These are phyloP conservation scores for Engystomops pustulosus DNA, from an alignment of 2,113 vertebrate species.

Conservation along the genomic window DNA sequence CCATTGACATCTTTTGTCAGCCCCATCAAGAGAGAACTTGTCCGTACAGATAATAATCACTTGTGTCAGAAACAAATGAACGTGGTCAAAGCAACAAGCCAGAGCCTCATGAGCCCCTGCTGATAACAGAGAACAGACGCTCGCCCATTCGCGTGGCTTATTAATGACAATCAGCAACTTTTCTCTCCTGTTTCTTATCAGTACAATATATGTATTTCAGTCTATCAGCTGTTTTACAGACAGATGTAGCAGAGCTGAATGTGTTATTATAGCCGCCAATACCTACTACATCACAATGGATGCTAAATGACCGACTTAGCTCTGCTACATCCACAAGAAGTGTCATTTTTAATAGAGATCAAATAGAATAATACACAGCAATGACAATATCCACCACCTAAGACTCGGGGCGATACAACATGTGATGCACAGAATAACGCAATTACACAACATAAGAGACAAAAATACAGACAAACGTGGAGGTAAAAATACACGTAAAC, in stretches of 20 bases:
- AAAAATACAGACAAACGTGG: neutral
- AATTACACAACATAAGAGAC: neutral
- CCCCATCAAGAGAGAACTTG: slow-evolving; percentile 24
- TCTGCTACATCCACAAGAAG: neutral
- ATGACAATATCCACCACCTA: neutral
- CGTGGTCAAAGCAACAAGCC: neutral
- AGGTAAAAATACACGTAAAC: neutral
- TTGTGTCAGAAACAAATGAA: slow-evolving; percentile 20
- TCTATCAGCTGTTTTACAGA: neutral
- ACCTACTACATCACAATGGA: neutral
- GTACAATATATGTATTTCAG: neutral
- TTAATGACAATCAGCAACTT: neutral
- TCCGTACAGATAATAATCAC: slow-evolving; percentile 20
- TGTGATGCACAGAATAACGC: neutral
- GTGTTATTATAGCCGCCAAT: neutral
- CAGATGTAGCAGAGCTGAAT: neutral
- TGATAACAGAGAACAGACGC: neutral
- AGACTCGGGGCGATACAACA: neutral
- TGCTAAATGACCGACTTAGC: neutral
- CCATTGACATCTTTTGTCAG: slow-evolving; percentile 12
- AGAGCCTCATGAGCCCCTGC: neutral
- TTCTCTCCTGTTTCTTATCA: neutral
- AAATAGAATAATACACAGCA: neutral
- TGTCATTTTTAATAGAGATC: too few relatives aligned
- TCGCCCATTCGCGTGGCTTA: neutral